Base-by-base conservation (phyloP, 2,888 invertebrate genomes). In the Oscheius sp. region DNA sequence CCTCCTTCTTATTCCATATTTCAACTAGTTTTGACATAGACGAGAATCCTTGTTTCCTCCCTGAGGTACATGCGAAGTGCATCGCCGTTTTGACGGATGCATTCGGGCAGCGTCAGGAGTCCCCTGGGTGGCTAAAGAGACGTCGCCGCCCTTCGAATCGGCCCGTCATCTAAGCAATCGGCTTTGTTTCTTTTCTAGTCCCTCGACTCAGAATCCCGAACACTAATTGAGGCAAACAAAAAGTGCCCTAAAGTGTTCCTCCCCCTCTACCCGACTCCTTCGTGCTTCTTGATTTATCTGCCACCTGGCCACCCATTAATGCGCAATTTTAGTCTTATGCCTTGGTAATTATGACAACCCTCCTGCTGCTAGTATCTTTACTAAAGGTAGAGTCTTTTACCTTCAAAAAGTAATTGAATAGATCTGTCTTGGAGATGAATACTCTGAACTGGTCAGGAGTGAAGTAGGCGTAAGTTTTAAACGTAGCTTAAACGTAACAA, bases 401-500 rank as follows among this genome's bases (percentile, higher is more conserved):
- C 8, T 25, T 48, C 20, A 20, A 23, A 29, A 27, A 53, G 31
- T 4, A 53, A 17, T 53, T 29, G 37, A 10, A 27, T 29, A 53
- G 53, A 31, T n/a, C 27, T 12, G 4, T 29, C 12, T 2, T 31
- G 33, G 53, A 4, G 64, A 69, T 42, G 69, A 69, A 33, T 69
- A 69, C 31, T 45, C 64, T 3, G 69, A 69, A 53, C 45, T 69
- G 10, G 46, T 69, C 17, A 69, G 53, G 29, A 63, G 42, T 8
- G 64, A 58, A 33, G 55, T 69, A 6, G 64, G 69, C 39, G n/a
- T n/a, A n/a, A n/a, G n/a, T n/a, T n/a, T n/a, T n/a, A n/a, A n/a
- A n/a, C n/a, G n/a, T n/a, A n/a, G n/a, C n/a, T n/a, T n/a, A n/a
- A n/a, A n/a, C n/a, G n/a, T n/a, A n/a, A n/a, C n/a, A n/a, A n/a